Evolutionary conservation across 2,888 invertebrate species (phyloP).

Genomic region (Aspidiotus rigidus): DNA sequence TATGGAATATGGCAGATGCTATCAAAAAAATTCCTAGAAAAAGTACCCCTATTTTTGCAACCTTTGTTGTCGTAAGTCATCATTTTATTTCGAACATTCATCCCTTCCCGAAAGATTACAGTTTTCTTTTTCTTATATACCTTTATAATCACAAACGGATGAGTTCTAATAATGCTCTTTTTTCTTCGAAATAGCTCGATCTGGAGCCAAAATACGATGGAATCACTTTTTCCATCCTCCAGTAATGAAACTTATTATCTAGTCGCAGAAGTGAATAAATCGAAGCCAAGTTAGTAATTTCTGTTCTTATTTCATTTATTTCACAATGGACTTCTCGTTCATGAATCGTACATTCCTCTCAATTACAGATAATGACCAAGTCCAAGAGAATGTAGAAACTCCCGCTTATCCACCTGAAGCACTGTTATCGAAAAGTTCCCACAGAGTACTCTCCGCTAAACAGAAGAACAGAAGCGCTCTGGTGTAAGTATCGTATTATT

Average conservation of each 20-base stretch:
- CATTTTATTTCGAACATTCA: too few relatives aligned
- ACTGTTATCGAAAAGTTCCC: constrained; percentile 8
- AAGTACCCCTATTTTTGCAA: too few relatives aligned
- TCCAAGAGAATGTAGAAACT: not conserved
- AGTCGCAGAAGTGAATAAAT: constrained; percentile 1
- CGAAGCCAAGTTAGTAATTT: not conserved
- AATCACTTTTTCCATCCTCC: not conserved
- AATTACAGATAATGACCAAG: not conserved
- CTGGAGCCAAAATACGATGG: not conserved
- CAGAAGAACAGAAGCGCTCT: constrained; percentile 21
- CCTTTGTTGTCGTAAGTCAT: too few relatives aligned
- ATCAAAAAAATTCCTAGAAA: too few relatives aligned
- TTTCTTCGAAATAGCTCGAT: not conserved
- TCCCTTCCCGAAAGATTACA: too few relatives aligned
- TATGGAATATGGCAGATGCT: too few relatives aligned
- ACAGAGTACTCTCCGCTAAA: constrained; percentile 14
- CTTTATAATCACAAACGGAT: too few relatives aligned
- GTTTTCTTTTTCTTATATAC: too few relatives aligned
- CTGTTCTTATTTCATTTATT: not conserved
- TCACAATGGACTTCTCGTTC: not conserved
- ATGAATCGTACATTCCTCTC: not conserved
- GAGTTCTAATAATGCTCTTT: too few relatives aligned
- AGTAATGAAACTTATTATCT: not conserved
- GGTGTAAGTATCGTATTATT: constrained; percentile 2
- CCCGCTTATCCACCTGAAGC: constrained; percentile 9